Percentiles rank a stretch among this genome's conserved stretches.
Evolutionary conservation across 2,113 vertebrate species (phyloP).

Genomic region (Psophia crepitans): DNA sequence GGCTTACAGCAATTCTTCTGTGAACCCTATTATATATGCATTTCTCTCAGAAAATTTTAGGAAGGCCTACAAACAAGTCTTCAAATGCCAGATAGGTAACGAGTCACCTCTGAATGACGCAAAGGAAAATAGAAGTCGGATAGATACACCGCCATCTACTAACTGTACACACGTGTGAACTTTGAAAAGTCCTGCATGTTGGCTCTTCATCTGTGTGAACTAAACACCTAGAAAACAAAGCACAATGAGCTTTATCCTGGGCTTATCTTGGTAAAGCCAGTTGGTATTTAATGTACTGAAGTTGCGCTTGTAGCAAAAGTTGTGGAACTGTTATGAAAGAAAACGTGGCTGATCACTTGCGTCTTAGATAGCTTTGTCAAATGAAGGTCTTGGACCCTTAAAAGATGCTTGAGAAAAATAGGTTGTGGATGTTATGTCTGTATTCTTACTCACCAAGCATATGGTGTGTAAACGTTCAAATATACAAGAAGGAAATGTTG

Average conservation of each 20-base stretch:
- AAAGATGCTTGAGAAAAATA: neutral
- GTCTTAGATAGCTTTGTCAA: neutral
- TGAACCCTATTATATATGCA: constrained; percentile 96
- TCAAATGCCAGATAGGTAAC: constrained; percentile 79
- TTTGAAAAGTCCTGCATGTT: neutral
- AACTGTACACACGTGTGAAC: constrained; percentile 92
- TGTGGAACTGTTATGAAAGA: neutral
- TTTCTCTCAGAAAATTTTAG: constrained; percentile 98
- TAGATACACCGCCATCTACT: constrained; percentile 86
- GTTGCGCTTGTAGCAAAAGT: neutral
- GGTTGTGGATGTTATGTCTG: neutral
- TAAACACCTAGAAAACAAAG: neutral
- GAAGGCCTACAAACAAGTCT: constrained; percentile 95
- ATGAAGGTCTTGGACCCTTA: neutral
- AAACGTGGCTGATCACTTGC: neutral
- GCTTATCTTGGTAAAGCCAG: neutral
- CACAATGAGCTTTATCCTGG: neutral
- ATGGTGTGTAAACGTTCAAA: neutral
- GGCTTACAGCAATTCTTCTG: constrained; percentile 97
- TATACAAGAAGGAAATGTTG: neutral
- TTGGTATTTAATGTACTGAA: neutral
- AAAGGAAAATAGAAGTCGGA: constrained; percentile 83
- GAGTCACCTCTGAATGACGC: constrained; percentile 74
- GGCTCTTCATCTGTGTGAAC: neutral
- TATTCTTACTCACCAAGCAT: neutral